These are phyloP conservation scores for Synergus umbraculus DNA, from an alignment of 2,888 invertebrate species.

Conservation along the genomic window DNA sequence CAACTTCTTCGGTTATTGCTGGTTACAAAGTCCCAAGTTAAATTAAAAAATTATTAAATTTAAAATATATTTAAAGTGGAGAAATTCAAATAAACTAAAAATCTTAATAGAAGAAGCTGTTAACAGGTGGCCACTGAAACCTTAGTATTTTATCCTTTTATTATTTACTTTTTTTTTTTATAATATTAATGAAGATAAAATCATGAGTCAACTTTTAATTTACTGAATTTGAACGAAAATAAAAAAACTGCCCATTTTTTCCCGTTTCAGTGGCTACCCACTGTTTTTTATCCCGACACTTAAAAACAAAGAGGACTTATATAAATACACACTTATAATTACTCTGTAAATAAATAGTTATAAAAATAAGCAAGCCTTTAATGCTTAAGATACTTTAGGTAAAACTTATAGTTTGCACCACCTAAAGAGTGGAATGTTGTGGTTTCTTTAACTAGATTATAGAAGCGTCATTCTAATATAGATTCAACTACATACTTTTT, in stretches of 20 bases:
- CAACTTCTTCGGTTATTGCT: neutral
- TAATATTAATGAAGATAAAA: too few relatives aligned
- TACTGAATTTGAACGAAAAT: neutral
- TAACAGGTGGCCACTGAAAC: neutral
- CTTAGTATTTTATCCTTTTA: neutral
- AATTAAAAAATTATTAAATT: neutral
- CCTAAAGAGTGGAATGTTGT: constrained; percentile 74
- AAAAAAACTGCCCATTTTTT: neutral
- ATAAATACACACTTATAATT: constrained; percentile 58
- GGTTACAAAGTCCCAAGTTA: neutral
- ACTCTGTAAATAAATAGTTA: constrained; percentile 75
- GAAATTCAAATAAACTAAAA: neutral
- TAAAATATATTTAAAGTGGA: neutral
- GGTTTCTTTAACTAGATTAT: constrained; percentile 70
- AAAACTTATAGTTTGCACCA: constrained; percentile 73
- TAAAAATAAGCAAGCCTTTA: constrained; percentile 76
- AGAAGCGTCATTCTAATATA: constrained; percentile 72
- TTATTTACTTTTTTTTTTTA: too few relatives aligned
- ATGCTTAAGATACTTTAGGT: constrained; percentile 72
- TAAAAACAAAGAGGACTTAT: constrained; percentile 34
- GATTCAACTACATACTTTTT: constrained; percentile 64
- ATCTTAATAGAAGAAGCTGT: neutral
- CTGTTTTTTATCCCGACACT: constrained; percentile 20
- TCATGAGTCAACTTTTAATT: neutral
- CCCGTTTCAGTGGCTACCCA: neutral